These are phyloP conservation scores for Onychostruthus taczanowskii DNA, from an alignment of 2,113 vertebrate species.

Conservation along the genomic window DNA sequence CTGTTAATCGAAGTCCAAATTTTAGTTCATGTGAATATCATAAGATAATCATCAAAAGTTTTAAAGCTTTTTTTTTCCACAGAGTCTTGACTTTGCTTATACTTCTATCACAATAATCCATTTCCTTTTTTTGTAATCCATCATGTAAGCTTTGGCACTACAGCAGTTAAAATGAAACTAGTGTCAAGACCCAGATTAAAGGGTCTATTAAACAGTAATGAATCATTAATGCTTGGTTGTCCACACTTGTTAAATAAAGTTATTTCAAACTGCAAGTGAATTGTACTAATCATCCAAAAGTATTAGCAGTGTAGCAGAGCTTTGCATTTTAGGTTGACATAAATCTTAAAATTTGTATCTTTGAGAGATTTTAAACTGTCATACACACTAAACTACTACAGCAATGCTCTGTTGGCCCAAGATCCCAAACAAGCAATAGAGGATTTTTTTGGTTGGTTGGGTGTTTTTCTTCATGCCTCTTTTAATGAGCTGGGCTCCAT, in stretches of 20 bases:
- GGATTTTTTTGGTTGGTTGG: background rate
- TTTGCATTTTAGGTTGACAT: background rate
- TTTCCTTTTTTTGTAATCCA: background rate
- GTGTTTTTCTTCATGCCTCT: background rate
- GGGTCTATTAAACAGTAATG: conserved; percentile 8
- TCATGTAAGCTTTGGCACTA: background rate
- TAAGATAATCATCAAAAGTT: background rate
- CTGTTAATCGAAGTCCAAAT: background rate
- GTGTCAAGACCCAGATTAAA: background rate
- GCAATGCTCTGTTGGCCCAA: background rate
- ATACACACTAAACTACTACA: background rate
- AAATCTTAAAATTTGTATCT: background rate
- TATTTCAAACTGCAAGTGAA: background rate
- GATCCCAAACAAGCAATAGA: background rate
- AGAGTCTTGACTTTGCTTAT: background rate
- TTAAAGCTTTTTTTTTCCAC: background rate
- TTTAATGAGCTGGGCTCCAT: background rate
- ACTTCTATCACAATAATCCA: background rate
- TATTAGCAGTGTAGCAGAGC: background rate
- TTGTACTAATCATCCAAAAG: background rate
- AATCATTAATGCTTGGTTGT: background rate
- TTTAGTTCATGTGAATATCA: background rate
- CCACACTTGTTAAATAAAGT: background rate
- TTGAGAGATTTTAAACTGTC: background rate
- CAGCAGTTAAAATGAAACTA: conserved; percentile 3